A percentile compares a stretch with the other conserved stretches of the same genome.
phyloP scores from a whole-genome alignment of 2,797 vertebrate species.

The Myotis planiceps region DNA sequence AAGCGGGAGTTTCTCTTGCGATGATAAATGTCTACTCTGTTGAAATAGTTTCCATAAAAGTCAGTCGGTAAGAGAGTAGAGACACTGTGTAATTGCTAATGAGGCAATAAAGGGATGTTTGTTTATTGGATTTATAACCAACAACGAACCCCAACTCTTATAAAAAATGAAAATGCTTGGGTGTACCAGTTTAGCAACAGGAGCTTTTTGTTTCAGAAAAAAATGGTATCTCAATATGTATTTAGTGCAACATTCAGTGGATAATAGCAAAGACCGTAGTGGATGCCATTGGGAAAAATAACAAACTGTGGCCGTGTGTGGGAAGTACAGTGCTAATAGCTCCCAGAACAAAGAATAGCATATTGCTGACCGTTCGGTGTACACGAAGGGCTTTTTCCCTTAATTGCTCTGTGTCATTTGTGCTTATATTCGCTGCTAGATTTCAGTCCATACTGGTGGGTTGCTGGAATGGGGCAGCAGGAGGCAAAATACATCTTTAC shows the following conservation, averaged over 20 bases:
- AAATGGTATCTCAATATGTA: constrained; percentile 36
- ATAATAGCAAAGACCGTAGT: constrained; percentile 44
- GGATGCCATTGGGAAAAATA: not conserved
- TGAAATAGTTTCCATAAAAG: constrained; percentile 77
- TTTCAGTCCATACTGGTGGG: not conserved
- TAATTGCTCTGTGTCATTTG: constrained; percentile 35
- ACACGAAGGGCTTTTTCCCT: constrained; percentile 38
- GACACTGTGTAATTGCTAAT: constrained; percentile 67
- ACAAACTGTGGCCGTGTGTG: not conserved
- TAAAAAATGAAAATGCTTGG: constrained; percentile 65
- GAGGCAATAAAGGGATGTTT: constrained; percentile 56
- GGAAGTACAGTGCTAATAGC: constrained; percentile 44
- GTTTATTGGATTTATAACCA: constrained; percentile 63
- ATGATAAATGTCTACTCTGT: constrained; percentile 79
- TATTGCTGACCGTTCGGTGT: constrained; percentile 46
- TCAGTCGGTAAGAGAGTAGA: constrained; percentile 76
- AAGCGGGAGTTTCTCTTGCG: constrained; percentile 79
- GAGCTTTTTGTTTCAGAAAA: constrained; percentile 57
- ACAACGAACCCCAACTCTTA: constrained; percentile 36
- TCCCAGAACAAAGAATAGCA: constrained; percentile 54
- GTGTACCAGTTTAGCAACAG: constrained; percentile 28
- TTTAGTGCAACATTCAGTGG: constrained; percentile 44
- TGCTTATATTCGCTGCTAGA: constrained; percentile 19
- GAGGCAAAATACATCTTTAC: not conserved
- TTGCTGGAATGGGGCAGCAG: not conserved